Percentiles rank a stretch among this genome's conserved stretches.
Evolutionary conservation across 2,113 vertebrate genomes (phyloP).

Genomic region (Orycteropus afer): DNA sequence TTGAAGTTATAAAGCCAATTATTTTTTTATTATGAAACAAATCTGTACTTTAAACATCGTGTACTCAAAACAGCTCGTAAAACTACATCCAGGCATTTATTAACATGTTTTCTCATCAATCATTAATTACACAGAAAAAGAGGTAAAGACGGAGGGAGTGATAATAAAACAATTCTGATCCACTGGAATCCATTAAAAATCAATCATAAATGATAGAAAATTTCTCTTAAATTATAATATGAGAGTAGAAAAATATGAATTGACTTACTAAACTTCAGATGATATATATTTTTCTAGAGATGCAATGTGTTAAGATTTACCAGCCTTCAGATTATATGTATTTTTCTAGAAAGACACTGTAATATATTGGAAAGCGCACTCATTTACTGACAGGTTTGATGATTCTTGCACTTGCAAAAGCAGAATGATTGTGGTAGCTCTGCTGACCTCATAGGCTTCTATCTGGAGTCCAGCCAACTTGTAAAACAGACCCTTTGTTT

Average conservation of each 20-base stretch:
- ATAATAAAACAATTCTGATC: neutral
- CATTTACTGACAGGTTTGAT: neutral
- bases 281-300: neutral
- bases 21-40: neutral
- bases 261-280: neutral
- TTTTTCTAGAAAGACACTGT: neutral
- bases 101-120: neutral
- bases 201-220: neutral
- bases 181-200: neutral
- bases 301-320: no score
- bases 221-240: neutral
- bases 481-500: neutral
- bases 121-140: neutral
- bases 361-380: neutral
- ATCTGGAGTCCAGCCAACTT: neutral
- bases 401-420: neutral
- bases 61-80: neutral
- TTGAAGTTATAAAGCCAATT: neutral
- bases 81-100: neutral
- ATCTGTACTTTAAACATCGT: neutral
- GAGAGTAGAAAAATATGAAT: neutral
- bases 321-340: neutral
- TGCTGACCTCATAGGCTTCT: neutral
- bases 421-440: neutral
- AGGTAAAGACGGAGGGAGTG: neutral